phyloP scores from a whole-genome alignment of 2,888 invertebrate species.

The Silvanus unidentatus region DNA sequence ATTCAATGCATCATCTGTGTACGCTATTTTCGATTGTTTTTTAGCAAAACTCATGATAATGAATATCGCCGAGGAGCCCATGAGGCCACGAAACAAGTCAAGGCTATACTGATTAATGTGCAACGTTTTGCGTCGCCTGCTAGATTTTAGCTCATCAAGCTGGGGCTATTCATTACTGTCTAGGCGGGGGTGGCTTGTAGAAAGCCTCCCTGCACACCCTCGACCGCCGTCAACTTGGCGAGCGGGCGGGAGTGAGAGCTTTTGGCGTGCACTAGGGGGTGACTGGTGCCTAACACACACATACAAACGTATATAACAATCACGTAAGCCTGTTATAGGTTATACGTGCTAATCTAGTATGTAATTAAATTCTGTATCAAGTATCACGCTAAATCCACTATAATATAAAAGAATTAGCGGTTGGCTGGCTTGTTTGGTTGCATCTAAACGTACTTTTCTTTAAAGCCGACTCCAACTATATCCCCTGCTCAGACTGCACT shows the following conservation, averaged over 20 bases:
- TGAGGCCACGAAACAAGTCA: slow-evolving; percentile 25
- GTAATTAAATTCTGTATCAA: slow-evolving; percentile 34
- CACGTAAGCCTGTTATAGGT: slow-evolving; percentile 35
- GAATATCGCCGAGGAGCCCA: background rate
- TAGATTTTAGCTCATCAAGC: slow-evolving; percentile 39
- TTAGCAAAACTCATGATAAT: background rate
- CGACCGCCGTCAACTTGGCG: no score
- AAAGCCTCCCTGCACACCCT: no score
- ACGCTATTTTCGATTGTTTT: no score
- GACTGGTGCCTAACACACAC: slow-evolving; percentile 21
- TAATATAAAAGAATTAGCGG: slow-evolving; percentile 21
- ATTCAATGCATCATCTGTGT: no score
- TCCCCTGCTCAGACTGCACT: no score
- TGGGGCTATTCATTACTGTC: slow-evolving; percentile 41
- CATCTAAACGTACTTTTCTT: no score
- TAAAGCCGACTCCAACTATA: no score
- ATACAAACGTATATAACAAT: slow-evolving; percentile 28
- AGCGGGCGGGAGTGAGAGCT: no score
- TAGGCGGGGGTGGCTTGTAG: slow-evolving; percentile 12
- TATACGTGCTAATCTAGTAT: slow-evolving; percentile 35
- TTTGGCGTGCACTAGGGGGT: slow-evolving; percentile 14
- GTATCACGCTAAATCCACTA: slow-evolving; percentile 23
- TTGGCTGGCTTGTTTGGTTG: slow-evolving; percentile 1
- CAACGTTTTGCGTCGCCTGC: slow-evolving; percentile 39
- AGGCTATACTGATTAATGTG: slow-evolving; percentile 38